Evolutionary conservation across 2,797 vertebrate species (phyloP).

Genomic region (Sciurus vulgaris): DNA sequence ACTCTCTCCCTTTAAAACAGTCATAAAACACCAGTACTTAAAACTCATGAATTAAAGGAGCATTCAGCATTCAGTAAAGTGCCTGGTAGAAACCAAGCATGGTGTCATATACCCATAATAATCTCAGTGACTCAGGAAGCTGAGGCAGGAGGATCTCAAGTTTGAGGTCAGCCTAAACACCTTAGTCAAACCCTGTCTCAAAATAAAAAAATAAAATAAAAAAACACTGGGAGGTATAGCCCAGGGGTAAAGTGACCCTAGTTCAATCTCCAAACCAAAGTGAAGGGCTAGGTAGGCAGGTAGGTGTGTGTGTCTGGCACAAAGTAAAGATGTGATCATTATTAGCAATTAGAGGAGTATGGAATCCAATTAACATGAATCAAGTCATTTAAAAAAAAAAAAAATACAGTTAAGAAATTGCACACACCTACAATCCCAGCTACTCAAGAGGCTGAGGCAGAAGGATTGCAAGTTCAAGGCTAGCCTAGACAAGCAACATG

Average conservation of each 20-base stretch:
- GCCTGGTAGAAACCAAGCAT: not conserved
- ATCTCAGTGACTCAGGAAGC: too few species aligned
- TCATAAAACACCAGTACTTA: not conserved
- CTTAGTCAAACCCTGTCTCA: too few species aligned
- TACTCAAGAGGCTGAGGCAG: not conserved
- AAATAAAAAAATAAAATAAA: too few species aligned
- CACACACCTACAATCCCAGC: not conserved
- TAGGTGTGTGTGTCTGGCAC: not conserved
- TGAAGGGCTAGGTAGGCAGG: too few species aligned
- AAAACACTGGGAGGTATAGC: too few species aligned
- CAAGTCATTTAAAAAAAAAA: not conserved
- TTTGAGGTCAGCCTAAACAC: too few species aligned
- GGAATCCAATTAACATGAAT: not conserved
- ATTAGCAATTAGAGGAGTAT: not conserved
- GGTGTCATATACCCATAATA: too few species aligned
- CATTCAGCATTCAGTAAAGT: constrained; percentile 36
- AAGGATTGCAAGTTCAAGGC: not conserved
- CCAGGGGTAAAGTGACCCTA: too few species aligned
- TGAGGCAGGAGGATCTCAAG: too few species aligned
- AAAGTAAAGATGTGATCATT: not conserved
- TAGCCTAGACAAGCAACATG: not conserved
- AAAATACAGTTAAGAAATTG: not conserved
- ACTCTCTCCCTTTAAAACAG: not conserved
- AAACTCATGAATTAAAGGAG: constrained; percentile 27
- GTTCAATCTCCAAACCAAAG: too few species aligned